These are phyloP conservation scores for Penaeus indicus DNA, from an alignment of 1,140 invertebrate genomes.

Conservation along the genomic window DNA sequence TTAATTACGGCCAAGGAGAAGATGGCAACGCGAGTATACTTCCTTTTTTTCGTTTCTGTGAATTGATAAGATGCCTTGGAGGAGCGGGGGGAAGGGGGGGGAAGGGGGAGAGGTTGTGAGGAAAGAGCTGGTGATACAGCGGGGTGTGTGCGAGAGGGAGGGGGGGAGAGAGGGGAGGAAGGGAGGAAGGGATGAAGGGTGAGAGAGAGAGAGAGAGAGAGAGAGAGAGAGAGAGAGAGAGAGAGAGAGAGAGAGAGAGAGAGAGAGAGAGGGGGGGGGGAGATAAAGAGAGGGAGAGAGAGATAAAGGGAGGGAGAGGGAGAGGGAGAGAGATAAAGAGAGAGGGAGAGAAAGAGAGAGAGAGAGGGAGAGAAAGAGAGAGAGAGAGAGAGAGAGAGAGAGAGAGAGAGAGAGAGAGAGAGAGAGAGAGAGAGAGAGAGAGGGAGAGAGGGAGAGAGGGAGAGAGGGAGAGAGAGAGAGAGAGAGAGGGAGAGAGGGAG, in stretches of 20 bases:
- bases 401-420: slow-evolving; percentile 24
- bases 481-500: slow-evolving; percentile 2
- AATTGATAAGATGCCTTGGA: no score
- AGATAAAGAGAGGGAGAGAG: slow-evolving; percentile 15
- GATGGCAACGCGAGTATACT: no score
- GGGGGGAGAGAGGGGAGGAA: background rate
- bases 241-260: background rate
- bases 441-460: slow-evolving; percentile 1
- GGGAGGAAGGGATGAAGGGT: background rate
- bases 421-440: slow-evolving; percentile 31
- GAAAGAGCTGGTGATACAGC: background rate
- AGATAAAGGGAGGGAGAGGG: slow-evolving; percentile 1
- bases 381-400: slow-evolving; percentile 2
- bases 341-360: slow-evolving; percentile 1
- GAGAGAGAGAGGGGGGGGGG: background rate
- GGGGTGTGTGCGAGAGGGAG: background rate
- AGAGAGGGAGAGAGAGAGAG: background rate
- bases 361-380: background rate
- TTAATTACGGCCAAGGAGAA: no score
- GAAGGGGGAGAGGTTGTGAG: background rate
- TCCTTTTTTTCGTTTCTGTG: no score
- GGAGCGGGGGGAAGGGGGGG: no score
- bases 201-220: slow-evolving; percentile 23
- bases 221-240: background rate
- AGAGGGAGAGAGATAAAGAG: background rate